phyloP scores from a whole-genome alignment of 2,113 vertebrate genomes.

The Empidonax traillii region DNA sequence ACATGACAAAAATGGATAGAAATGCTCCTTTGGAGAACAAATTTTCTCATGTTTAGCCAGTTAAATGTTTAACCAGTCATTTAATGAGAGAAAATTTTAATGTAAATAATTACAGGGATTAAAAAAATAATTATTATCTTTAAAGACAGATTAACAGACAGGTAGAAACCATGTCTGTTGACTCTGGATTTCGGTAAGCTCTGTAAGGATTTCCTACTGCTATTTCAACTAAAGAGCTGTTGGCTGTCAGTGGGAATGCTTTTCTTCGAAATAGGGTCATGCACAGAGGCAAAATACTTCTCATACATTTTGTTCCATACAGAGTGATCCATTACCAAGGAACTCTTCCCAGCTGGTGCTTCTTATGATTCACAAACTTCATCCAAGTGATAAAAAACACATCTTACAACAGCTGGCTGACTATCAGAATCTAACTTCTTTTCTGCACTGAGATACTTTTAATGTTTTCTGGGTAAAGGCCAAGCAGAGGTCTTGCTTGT shows the following conservation, averaged over 20 bases:
- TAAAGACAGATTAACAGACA: background rate
- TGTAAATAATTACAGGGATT: background rate
- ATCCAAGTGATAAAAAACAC: background rate
- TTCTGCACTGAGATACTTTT: background rate
- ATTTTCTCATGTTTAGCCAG: background rate
- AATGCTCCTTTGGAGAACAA: background rate
- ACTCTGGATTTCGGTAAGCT: background rate
- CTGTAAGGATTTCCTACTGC: background rate
- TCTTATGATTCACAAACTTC: background rate
- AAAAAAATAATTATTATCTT: background rate
- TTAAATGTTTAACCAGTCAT: background rate
- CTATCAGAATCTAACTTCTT: accelerated
- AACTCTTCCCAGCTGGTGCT: background rate
- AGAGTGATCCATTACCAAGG: background rate
- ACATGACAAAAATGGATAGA: background rate
- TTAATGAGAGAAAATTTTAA: background rate
- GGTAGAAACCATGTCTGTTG: background rate
- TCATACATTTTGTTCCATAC: background rate
- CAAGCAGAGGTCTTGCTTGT: background rate
- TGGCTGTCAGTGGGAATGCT: background rate
- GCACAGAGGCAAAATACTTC: background rate
- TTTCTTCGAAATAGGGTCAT: background rate
- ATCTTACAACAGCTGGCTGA: background rate
- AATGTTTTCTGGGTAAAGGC: background rate
- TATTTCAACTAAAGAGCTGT: background rate